A percentile compares a stretch with the other conserved stretches of the same genome.
phyloP scores from a whole-genome alignment of 2,797 vertebrate species.

The Enteromius paludinosus region DNA sequence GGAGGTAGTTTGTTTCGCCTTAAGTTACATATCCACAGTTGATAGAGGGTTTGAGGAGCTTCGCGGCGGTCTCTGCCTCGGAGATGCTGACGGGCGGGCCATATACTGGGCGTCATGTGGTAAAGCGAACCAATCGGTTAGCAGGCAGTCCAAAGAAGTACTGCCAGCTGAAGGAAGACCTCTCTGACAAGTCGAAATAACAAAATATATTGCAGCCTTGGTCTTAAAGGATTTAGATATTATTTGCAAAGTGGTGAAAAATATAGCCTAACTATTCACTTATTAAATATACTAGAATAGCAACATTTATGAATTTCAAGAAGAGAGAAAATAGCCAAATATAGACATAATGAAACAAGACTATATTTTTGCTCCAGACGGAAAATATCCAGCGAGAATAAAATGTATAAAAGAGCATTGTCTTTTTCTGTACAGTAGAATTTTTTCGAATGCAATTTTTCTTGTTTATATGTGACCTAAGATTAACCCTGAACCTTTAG shows the following conservation, averaged over 20 bases:
- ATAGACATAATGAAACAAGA: background rate
- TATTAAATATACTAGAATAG: background rate
- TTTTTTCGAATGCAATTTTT: background rate
- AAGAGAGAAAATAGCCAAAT: background rate
- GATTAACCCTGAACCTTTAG: background rate
- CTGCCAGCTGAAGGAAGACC: slow-evolving; percentile 29
- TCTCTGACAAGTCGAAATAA: slow-evolving; percentile 29
- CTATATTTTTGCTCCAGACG: background rate
- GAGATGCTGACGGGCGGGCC: slow-evolving; percentile 74
- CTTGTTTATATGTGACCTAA: background rate
- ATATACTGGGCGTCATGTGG: slow-evolving; percentile 85
- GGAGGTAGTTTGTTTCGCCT: slow-evolving; percentile 47
- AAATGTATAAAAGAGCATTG: background rate
- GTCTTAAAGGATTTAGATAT: background rate
- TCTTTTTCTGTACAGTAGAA: background rate
- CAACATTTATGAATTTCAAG: background rate
- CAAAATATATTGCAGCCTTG: slow-evolving; percentile 12
- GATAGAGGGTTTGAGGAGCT: slow-evolving; percentile 50
- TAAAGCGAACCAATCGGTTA: slow-evolving; percentile 72
- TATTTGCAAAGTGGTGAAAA: background rate
- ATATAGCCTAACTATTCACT: background rate
- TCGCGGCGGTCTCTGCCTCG: slow-evolving; percentile 69
- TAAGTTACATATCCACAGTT: slow-evolving; percentile 55
- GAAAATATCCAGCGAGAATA: background rate
- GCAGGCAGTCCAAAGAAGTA: slow-evolving; percentile 13